Percentiles rank a stretch among this genome's conserved stretches.
Evolutionary conservation across 2,113 vertebrate genomes (phyloP).

Genomic region (Bungarus multicinctus): DNA sequence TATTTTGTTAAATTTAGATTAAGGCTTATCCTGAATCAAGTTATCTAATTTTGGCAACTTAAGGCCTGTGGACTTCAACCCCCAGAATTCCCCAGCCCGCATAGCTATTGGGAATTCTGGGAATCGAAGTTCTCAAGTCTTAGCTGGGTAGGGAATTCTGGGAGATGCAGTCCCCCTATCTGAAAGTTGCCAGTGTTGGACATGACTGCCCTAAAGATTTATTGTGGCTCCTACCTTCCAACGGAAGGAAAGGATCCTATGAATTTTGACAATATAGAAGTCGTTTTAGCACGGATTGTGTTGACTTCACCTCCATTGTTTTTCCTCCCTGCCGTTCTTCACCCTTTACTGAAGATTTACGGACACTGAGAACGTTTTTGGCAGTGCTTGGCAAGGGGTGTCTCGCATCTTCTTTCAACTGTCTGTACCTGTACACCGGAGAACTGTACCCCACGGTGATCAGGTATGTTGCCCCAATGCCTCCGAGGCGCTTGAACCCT

Average conservation of each 20-base stretch:
- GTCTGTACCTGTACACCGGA: conserved; percentile 60
- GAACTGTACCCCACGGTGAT: conserved; percentile 52
- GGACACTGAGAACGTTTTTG: conserved; percentile 63
- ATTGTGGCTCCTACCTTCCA: not conserved
- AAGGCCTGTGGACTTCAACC: not conserved
- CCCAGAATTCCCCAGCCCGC: not conserved
- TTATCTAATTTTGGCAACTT: not conserved
- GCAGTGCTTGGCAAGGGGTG: conserved; percentile 78
- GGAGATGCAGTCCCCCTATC: not conserved
- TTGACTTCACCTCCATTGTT: not conserved
- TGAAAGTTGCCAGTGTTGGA: not conserved
- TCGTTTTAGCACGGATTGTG: not conserved
- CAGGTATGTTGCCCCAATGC: not conserved
- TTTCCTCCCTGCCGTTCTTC: not conserved
- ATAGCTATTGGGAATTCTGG: too few species aligned
- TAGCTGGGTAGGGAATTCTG: not conserved
- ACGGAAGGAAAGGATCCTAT: not conserved
- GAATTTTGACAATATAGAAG: not conserved
- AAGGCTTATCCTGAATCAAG: not conserved
- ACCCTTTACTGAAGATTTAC: conserved; percentile 56
- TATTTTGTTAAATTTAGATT: not conserved
- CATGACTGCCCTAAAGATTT: not conserved
- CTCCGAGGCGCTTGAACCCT: not conserved
- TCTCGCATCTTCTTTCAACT: conserved; percentile 72
- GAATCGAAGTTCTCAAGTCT: too few species aligned